phyloP scores from a whole-genome alignment of 2,113 vertebrate genomes.

The Stigmatopora argus region DNA sequence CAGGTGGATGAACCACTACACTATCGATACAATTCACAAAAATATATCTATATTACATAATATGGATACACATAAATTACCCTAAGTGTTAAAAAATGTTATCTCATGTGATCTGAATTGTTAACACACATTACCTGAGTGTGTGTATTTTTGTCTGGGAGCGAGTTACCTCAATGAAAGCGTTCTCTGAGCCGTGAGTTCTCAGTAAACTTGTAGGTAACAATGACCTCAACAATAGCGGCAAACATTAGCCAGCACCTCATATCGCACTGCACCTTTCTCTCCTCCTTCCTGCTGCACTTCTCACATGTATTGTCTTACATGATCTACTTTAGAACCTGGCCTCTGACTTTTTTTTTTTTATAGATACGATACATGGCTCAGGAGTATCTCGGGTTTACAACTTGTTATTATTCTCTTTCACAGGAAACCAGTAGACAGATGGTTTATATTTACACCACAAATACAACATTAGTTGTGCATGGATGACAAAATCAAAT shows the following conservation, averaged over 20 bases:
- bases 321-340: constrained; percentile 66
- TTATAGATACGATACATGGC: constrained; percentile 53
- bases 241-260: constrained; percentile 55
- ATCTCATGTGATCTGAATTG: neutral
- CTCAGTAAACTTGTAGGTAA: constrained; percentile 49
- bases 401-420: constrained; percentile 62
- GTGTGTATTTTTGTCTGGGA: constrained; percentile 7
- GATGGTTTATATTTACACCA: constrained; percentile 37
- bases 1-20: no score
- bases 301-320: constrained; percentile 78
- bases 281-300: constrained; percentile 53
- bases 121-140: constrained; percentile 8
- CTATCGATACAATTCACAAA: no score
- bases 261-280: constrained; percentile 63
- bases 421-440: constrained; percentile 46
- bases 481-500: neutral
- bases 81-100: no score
- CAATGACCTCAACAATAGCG: constrained; percentile 64
- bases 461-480: neutral
- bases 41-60: no score
- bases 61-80: no score
- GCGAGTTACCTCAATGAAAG: constrained; percentile 39
- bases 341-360: constrained; percentile 27
- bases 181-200: constrained; percentile 47
- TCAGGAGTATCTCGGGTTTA: constrained; percentile 67